Evolutionary conservation across 1,140 invertebrate genomes (phyloP), one percentile per base, ranked within the genome.

Genomic region (Pseudomyrmex sp.): DNA sequence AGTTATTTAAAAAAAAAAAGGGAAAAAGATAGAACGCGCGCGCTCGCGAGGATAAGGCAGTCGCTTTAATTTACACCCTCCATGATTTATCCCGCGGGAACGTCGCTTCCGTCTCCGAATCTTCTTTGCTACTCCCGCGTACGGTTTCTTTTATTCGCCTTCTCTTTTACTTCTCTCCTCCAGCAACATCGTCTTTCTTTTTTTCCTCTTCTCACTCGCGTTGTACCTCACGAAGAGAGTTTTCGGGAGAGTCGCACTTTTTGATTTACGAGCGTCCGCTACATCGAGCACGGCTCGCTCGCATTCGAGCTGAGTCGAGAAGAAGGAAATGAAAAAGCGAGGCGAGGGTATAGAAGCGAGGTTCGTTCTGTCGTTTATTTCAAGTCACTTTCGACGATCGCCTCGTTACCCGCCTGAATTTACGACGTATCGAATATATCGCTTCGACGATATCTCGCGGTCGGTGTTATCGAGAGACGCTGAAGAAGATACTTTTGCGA

Each of bases 351-450:
- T 75, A 75, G 83, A 73, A 65, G 10, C 35, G 87, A 82, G 66
- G 68, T 86, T 87, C 83, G 75, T 82, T 62, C 59, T 86, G 89
- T 91, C 88, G 91, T 91, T 93, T 93, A 92, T 93, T 93, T 91
- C 91, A 88, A 93, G 92, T 93, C 88, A 90, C 90, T 92, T 92
- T 93, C 91, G 91, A 93, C 92, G 92, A 92, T 93, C 88, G 90
- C 90, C 92, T 93, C 93, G 93, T 94, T 94, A 94, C 91, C 90
- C 86, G 87, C 23, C 72, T 83, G 92, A 93, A 94, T 94, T 94
- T 93, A 93, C 92, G 92, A 90, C 91, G 87, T 72, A 88, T 89
- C 74, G 70, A 85, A 85, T 88, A 80, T 74, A 87, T 87, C 86
- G 86, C 52, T 48, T 58, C 26, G 72, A 48, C 54, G 82, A 86